phyloP scores from a whole-genome alignment of 2,888 invertebrate species.

The Trachelus stipa region DNA sequence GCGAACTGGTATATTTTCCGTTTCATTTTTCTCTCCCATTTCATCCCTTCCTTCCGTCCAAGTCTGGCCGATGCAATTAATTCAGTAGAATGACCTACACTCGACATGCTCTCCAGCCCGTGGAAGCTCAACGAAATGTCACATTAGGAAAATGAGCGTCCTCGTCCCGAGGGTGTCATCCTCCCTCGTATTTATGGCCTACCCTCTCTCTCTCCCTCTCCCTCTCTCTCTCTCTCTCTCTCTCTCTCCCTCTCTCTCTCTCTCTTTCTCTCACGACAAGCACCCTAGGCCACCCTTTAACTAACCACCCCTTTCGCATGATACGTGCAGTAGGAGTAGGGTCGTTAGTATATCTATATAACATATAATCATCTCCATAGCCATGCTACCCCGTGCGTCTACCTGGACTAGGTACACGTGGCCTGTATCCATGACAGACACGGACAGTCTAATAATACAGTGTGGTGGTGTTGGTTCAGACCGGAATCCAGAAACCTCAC shows the following conservation, averaged over 20 bases:
- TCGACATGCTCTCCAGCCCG: slow-evolving; percentile 1
- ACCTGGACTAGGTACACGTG: neutral
- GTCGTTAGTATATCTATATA: neutral
- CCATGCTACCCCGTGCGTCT: neutral
- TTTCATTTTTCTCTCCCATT: neutral
- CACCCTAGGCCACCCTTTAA: neutral
- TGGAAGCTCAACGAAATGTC: slow-evolving; percentile 20
- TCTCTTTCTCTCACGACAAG: neutral
- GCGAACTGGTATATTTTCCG: neutral
- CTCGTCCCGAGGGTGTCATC: slow-evolving; percentile 22
- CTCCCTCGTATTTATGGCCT: slow-evolving; percentile 24
- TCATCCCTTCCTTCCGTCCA: neutral
- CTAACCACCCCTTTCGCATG: slow-evolving; percentile 3
- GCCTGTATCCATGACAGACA: neutral
- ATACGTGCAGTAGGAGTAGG: neutral
- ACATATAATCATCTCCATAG: neutral
- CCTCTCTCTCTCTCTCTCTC: no score
- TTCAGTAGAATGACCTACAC: slow-evolving; percentile 1
- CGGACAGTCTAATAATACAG: neutral
- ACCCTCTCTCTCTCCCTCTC: neutral
- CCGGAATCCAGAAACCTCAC: neutral
- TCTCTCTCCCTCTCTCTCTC: neutral
- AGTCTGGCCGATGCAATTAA: neutral
- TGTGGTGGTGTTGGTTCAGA: neutral
- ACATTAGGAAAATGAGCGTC: slow-evolving; percentile 19